Conservation (phyloP, 2,113 vertebrate genomes). For the Pomatorhinus ruficollis region DNA sequence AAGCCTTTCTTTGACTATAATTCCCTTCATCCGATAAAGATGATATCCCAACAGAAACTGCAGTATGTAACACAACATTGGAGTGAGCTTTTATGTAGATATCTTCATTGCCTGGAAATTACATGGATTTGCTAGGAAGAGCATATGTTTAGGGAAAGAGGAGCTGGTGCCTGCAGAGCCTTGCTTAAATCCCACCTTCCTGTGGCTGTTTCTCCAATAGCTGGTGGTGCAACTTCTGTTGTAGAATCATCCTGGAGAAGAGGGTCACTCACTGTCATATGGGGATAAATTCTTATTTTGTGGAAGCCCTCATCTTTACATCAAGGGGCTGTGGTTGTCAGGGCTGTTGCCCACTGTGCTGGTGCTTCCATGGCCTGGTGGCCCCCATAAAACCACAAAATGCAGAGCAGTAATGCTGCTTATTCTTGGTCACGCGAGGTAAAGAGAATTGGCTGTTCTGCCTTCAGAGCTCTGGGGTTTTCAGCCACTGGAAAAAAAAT, state of each 20-base stretch:
- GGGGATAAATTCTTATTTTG: neutral
- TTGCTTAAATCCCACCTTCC: neutral
- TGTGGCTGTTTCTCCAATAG: neutral
- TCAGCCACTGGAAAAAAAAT: conserved; percentile 25
- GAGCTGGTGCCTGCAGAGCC: neutral
- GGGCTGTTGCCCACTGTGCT: neutral
- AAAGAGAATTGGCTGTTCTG: neutral
- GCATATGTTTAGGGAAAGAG: neutral
- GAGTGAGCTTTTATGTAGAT: conserved; percentile 2
- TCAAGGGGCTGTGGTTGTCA: neutral
- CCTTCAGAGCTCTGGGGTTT: neutral
- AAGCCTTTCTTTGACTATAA: conserved; percentile 14
- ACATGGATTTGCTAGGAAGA: neutral
- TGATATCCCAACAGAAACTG: conserved; percentile 31
- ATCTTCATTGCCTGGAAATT: conserved; percentile 19
- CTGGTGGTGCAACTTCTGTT: neutral
- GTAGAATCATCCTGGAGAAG: neutral
- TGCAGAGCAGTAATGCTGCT: neutral
- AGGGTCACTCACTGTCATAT: neutral
- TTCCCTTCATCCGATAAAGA: conserved; percentile 51
- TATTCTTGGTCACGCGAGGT: neutral
- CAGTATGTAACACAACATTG: neutral
- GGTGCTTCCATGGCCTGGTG: neutral
- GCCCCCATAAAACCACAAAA: neutral
- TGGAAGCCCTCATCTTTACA: neutral